A percentile compares a stretch with the other conserved stretches of the same genome.
phyloP scores from a whole-genome alignment of 2,113 vertebrate species.

The Tyrannus savana region DNA sequence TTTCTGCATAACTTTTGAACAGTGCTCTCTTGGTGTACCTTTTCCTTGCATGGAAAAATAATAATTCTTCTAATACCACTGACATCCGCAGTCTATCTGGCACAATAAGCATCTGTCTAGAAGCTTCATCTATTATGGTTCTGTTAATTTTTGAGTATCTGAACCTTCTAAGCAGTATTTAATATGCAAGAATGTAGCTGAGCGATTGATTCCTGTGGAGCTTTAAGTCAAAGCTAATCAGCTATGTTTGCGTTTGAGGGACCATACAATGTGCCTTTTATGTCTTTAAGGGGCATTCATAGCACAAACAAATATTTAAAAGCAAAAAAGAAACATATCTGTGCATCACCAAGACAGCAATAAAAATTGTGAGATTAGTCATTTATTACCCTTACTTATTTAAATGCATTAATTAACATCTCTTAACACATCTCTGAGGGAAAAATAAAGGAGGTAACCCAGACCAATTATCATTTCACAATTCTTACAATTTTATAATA shows the following conservation, averaged over 20 bases:
- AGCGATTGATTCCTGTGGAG: constrained; percentile 22
- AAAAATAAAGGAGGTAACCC: background rate
- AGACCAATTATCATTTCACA: background rate
- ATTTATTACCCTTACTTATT: constrained; percentile 16
- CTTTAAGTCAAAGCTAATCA: constrained; percentile 1
- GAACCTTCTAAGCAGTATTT: background rate
- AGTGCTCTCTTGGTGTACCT: background rate
- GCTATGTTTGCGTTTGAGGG: background rate
- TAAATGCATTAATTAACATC: constrained; percentile 39
- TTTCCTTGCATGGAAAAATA: background rate
- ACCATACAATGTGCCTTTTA: background rate
- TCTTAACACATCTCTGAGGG: background rate
- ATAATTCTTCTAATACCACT: background rate
- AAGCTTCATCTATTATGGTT: background rate
- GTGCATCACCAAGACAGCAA: background rate
- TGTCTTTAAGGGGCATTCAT: background rate
- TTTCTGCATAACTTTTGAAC: background rate
- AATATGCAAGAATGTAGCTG: background rate
- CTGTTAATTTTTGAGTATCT: background rate
- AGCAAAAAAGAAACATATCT: background rate
- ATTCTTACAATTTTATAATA: constrained; percentile 12
- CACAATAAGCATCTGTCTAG: background rate
- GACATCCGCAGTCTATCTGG: background rate
- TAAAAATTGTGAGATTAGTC: background rate
- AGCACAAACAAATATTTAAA: constrained; percentile 17